phyloP scores from a whole-genome alignment of 2,113 vertebrate species.

The Rhinogobius similis region DNA sequence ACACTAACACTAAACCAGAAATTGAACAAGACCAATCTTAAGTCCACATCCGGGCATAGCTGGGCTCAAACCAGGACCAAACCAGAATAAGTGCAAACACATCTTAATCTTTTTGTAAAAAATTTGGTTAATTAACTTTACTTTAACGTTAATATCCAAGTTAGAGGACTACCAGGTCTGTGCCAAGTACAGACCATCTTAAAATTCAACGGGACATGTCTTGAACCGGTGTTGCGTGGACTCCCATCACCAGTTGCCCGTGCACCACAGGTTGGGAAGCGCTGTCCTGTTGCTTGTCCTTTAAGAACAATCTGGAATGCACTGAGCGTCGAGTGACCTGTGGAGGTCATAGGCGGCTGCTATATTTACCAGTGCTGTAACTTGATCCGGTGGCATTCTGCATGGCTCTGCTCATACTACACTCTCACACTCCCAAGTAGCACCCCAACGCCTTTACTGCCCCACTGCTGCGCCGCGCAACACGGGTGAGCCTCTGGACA shows the following conservation, averaged over 20 bases:
- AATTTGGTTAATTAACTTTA: no score
- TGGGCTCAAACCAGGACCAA: no score
- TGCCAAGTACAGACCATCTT: background rate
- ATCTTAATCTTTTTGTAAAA: no score
- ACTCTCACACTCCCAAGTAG: constrained; percentile 62
- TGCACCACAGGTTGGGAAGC: background rate
- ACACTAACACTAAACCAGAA: no score
- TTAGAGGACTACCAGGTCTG: background rate
- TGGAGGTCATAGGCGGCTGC: constrained; percentile 77
- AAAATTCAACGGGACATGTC: no score
- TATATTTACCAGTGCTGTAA: constrained; percentile 84
- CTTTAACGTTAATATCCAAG: no score
- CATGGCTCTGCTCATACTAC: constrained; percentile 71
- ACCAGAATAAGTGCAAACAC: no score
- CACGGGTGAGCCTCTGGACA: constrained; percentile 65
- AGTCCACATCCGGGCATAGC: no score
- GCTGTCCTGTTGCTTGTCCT: constrained; percentile 54
- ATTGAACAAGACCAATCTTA: no score
- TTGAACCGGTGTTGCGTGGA: no score
- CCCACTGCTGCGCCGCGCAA: constrained; percentile 54
- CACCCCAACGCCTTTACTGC: constrained; percentile 31
- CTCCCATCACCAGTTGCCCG: no score
- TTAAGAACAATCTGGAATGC: constrained; percentile 73
- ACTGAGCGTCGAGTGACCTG: constrained; percentile 73
- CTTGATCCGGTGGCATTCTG: constrained; percentile 78